These are phyloP conservation scores for Hermetia illucens DNA, from an alignment of 1,140 invertebrate species.

Conservation along the genomic window DNA sequence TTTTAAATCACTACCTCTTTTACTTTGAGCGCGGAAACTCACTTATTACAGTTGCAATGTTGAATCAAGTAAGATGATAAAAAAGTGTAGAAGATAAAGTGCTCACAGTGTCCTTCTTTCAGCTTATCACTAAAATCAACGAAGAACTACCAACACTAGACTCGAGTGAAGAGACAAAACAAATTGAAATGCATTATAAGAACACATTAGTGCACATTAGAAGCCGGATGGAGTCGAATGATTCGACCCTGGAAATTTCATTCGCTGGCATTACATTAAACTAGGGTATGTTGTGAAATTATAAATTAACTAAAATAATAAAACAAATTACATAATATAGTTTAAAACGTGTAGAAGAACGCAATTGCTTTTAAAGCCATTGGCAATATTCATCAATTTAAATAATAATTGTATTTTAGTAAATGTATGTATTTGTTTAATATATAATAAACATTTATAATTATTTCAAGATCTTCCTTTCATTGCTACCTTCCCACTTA, in stretches of 20 bases:
- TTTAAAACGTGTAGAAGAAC: no score
- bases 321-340: not conserved
- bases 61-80: constrained; percentile 38
- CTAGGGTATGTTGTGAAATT: constrained; percentile 10
- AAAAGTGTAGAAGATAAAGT: no score
- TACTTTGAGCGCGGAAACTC: constrained; percentile 89
- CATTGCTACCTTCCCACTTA: no score
- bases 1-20: constrained; percentile 88
- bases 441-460: no score
- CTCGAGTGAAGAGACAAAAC: constrained; percentile 86
- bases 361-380: no score
- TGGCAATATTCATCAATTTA: no score
- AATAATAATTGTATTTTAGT: no score
- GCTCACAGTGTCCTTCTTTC: no score
- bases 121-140: constrained; percentile 84
- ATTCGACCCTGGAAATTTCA: constrained; percentile 39
- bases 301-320: not conserved
- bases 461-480: no score
- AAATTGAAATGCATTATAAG: constrained; percentile 88
- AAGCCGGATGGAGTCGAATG: constrained; percentile 45
- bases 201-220: constrained; percentile 72
- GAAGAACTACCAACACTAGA: constrained; percentile 88
- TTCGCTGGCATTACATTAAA: constrained; percentile 29
- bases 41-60: constrained; percentile 45
- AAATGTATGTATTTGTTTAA: no score